phyloP scores from a whole-genome alignment of 2,113 vertebrate species.

The Halcyon malimbica region DNA sequence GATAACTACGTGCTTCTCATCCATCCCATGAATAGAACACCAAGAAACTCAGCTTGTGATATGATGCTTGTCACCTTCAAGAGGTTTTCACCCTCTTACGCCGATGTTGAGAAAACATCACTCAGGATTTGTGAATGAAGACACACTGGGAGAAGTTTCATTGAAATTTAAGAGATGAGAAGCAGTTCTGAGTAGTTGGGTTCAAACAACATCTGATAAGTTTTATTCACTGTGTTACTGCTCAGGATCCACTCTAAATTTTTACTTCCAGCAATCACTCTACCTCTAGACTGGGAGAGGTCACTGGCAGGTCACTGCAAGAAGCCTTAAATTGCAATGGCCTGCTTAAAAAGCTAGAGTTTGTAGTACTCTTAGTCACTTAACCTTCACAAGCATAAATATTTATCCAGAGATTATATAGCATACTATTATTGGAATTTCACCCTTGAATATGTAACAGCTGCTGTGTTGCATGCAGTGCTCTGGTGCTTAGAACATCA shows the following conservation, averaged over 20 bases:
- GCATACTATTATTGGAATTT: conserved; percentile 63
- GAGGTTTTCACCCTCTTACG: not conserved
- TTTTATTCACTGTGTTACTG: not conserved
- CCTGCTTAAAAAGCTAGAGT: conserved; percentile 11
- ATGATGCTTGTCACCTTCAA: not conserved
- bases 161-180: not conserved
- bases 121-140: not conserved
- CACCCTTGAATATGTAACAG: conserved; percentile 54
- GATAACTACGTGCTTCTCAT: not conserved
- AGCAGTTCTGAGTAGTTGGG: not conserved
- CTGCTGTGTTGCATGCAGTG: conserved; percentile 31
- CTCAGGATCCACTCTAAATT: not conserved
- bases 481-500: not conserved
- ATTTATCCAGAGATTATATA: conserved; percentile 64
- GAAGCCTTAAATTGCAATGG: conserved; percentile 24
- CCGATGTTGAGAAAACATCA: not conserved
- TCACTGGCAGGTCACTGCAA: conserved; percentile 2
- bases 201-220: not conserved
- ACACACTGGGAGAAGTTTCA: not conserved
- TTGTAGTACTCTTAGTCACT: conserved; percentile 27
- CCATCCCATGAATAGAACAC: not conserved
- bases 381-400: conserved; percentile 62
- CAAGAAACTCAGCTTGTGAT: not conserved
- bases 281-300: not conserved
- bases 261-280: not conserved